Evolutionary conservation across 2,888 invertebrate species (phyloP), one percentile per base, ranked within the genome.

Genomic region (Drosophila formosana): DNA sequence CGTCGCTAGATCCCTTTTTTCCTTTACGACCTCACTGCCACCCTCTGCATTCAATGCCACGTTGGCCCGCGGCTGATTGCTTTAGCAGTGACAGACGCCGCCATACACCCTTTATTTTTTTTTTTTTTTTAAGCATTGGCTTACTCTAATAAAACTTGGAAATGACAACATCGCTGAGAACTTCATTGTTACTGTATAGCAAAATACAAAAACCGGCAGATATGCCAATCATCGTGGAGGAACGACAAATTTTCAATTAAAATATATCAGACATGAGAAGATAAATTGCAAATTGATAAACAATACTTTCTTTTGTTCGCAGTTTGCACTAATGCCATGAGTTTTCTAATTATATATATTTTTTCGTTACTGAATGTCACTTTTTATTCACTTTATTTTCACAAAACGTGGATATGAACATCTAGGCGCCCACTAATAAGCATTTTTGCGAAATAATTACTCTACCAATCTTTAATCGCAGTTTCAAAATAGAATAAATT

Each of bases 181-280:
- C 46, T 71, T 68, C 52, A 62, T 66, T 76, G 51, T 72, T 51
- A 39, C 26, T 50, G 51, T 53, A 60, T 37, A 56, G 55, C 46
- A 66, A 26, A 53, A 53, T 28, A 49, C 3, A 26, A 53, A 53
- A 41, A 49, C 3, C 11, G 9, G 6, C 9, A 23, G 28, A 50
- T 6, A 47, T 55, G 65, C 53, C 64, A 60, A 28, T 46, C 53
- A 66, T 60, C 67, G 66, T 67, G 64, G 56, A 71, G 57, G 66
- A 75, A 74, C 69, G 78, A 78, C 64, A 78, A 75, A 78, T 75
- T 78, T 79, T 79, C 72, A 84, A 89, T 89, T 82, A 82, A 88
- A 80, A 74, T 73, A 63, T n/a, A 79, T 77, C 78, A 70, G 65
- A 63, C 63, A 72, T 55, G 66, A 66, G 41, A 63, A 46, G 5